Evolutionary conservation across 2,113 vertebrate species (phyloP).

Genomic region (Meriones unguiculatus): DNA sequence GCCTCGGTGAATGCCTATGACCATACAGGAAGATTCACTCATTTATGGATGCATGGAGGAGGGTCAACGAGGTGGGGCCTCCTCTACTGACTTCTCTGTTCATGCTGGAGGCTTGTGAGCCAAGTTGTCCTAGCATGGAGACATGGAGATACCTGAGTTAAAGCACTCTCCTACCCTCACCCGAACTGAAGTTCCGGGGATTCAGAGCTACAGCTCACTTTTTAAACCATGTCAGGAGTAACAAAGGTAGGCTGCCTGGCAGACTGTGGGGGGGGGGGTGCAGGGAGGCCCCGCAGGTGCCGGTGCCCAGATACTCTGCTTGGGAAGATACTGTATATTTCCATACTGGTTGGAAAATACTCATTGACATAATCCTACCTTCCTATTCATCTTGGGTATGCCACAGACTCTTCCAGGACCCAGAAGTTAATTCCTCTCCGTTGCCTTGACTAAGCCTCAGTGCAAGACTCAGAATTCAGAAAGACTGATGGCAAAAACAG

Average conservation of each 20-base stretch:
- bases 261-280: background rate
- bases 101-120: background rate
- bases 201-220: background rate
- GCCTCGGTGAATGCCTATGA: constrained; percentile 58
- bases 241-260: fast-evolving
- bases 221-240: background rate
- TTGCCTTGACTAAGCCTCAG: background rate
- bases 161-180: background rate
- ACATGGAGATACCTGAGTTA: background rate
- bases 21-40: constrained; percentile 68
- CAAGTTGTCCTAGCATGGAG: background rate
- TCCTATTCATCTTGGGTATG: background rate
- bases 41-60: background rate
- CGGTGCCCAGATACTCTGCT: background rate
- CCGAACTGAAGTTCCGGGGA: background rate
- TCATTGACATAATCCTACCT: background rate
- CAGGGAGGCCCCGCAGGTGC: fast-evolving
- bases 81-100: background rate
- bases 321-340: background rate
- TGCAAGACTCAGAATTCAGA: constrained; percentile 47
- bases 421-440: background rate
- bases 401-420: background rate
- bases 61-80: background rate
- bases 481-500: constrained; percentile 16
- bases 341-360: background rate